phyloP scores from a whole-genome alignment of 2,113 vertebrate species.

The Oxyruncus cristatus region DNA sequence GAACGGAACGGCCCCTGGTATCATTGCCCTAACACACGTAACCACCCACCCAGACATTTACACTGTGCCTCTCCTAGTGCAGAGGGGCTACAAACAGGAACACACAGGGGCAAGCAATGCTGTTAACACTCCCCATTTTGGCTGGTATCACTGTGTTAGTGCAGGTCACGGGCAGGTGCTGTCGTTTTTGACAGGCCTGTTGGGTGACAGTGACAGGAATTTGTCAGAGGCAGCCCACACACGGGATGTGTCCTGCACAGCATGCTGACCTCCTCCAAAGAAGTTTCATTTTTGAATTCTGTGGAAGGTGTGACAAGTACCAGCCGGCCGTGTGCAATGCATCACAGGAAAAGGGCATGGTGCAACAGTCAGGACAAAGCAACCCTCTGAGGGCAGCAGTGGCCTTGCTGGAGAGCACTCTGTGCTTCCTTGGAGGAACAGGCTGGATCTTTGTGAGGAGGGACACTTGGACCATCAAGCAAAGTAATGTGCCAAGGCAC shows the following conservation, averaged over 20 bases:
- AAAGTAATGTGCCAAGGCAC: background rate
- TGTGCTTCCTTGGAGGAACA: background rate
- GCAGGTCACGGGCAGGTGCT: constrained; percentile 26
- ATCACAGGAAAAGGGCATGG: background rate
- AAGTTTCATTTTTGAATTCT: background rate
- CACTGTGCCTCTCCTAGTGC: background rate
- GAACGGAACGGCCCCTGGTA: background rate
- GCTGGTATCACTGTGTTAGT: background rate
- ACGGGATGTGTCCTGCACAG: background rate
- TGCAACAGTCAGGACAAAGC: accelerated
- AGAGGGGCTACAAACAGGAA: background rate
- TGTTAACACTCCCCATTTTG: background rate
- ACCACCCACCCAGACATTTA: background rate
- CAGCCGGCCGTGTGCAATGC: background rate
- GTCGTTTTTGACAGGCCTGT: constrained; percentile 44
- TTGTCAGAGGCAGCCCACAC: constrained; percentile 52
- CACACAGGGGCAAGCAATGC: background rate
- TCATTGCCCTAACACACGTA: background rate
- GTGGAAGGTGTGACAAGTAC: background rate
- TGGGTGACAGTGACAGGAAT: constrained; percentile 14
- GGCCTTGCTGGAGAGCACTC: background rate
- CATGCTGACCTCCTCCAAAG: background rate
- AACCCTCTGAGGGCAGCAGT: background rate
- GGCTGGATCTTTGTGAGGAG: background rate
- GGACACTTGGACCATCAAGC: background rate